Percentiles rank a stretch among this genome's conserved stretches.
phyloP scores from a whole-genome alignment of 2,113 vertebrate species.

The Melanocharis versteri region DNA sequence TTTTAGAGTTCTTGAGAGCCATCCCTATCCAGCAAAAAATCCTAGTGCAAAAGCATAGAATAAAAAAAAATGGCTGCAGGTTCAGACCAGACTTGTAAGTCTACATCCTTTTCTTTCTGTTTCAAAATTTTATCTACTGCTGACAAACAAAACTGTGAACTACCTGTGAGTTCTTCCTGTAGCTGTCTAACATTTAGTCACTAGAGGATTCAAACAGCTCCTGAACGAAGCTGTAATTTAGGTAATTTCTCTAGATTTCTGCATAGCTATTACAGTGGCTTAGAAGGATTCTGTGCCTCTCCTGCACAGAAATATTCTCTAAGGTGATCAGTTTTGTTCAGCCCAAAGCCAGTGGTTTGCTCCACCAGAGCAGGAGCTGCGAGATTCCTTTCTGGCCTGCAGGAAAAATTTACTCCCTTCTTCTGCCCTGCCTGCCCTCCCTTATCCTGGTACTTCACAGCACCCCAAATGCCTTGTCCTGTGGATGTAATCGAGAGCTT shows the following conservation, averaged over 20 bases:
- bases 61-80: neutral
- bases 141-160: neutral
- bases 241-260: neutral
- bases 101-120: neutral
- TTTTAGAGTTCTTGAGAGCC: neutral
- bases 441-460: neutral
- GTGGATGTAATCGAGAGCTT: neutral
- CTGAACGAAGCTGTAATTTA: neutral
- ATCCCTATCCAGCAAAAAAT: neutral
- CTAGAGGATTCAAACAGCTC: neutral
- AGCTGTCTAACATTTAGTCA: neutral
- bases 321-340: neutral
- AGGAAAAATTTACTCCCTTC: neutral
- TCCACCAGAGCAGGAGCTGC: neutral
- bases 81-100: neutral
- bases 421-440: neutral
- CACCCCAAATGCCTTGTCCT: neutral
- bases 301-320: neutral
- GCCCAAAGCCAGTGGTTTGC: neutral
- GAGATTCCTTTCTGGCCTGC: neutral
- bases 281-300: neutral
- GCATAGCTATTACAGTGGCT: neutral
- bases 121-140: neutral
- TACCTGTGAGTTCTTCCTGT: neutral
- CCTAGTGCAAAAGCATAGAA: neutral